Evolutionary conservation across 2,797 vertebrate genomes (phyloP).

Genomic region (Melanotaenia boesemani): DNA sequence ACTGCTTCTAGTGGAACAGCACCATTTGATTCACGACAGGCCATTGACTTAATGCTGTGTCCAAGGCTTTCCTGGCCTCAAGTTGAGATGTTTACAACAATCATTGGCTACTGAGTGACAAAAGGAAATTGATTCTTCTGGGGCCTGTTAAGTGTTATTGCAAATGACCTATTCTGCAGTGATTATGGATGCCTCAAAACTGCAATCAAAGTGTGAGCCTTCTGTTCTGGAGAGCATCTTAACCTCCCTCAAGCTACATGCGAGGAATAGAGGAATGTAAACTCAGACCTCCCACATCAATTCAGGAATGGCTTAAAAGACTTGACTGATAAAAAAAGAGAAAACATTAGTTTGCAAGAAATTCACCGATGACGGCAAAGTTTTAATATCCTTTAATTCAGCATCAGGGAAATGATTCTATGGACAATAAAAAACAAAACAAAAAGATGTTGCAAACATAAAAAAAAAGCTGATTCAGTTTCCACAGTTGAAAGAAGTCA

Average conservation of each 20-base stretch:
- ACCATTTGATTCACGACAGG: slow-evolving; percentile 76
- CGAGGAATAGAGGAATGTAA: slow-evolving; percentile 39
- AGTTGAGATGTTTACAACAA: slow-evolving; percentile 82
- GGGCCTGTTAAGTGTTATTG: slow-evolving; percentile 75
- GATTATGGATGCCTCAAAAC: slow-evolving; percentile 74
- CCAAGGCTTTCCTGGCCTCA: slow-evolving; percentile 73
- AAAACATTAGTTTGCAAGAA: slow-evolving; percentile 36
- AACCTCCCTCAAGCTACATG: slow-evolving; percentile 40
- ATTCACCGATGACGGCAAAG: slow-evolving; percentile 23
- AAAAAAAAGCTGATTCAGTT: slow-evolving; percentile 59
- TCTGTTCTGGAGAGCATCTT: slow-evolving; percentile 53
- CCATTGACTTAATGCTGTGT: slow-evolving; percentile 79
- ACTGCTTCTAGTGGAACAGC: slow-evolving; percentile 69
- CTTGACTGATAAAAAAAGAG: slow-evolving; percentile 27
- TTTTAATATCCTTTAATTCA: slow-evolving; percentile 27
- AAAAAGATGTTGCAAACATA: slow-evolving; percentile 33
- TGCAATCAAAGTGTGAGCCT: slow-evolving; percentile 63
- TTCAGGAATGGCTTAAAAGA: slow-evolving; percentile 48
- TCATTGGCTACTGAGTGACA: slow-evolving; percentile 78
- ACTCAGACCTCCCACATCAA: slow-evolving; percentile 38
- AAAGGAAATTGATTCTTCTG: slow-evolving; percentile 79
- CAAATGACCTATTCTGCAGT: slow-evolving; percentile 76
- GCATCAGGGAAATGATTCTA: slow-evolving; percentile 30
- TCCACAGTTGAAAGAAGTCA: slow-evolving; percentile 59
- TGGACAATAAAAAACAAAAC: slow-evolving; percentile 27